phyloP scores from a whole-genome alignment of 2,888 invertebrate species.

The Polyommatus icarus region DNA sequence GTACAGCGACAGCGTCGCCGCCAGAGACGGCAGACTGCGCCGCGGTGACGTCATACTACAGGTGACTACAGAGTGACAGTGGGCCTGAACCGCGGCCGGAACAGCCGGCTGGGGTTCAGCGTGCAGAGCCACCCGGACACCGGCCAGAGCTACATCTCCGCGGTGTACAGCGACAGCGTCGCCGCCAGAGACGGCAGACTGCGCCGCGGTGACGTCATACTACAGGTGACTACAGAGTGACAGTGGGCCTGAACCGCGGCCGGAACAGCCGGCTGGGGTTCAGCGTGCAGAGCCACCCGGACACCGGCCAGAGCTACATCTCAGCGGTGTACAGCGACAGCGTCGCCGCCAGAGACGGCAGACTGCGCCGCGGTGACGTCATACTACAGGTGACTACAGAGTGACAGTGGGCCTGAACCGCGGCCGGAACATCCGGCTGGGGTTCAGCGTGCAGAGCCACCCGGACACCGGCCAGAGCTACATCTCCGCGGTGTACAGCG shows the following conservation, averaged over 20 bases:
- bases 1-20: constrained; percentile 91
- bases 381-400: constrained; percentile 84
- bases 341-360: constrained; percentile 90
- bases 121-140: constrained; percentile 85
- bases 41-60: constrained; percentile 90
- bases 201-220: constrained; percentile 88
- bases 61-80: constrained; percentile 67
- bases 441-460: constrained; percentile 90
- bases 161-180: constrained; percentile 91
- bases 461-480: constrained; percentile 80
- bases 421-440: constrained; percentile 91
- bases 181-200: constrained; percentile 91
- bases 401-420: background rate
- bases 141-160: constrained; percentile 85
- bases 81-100: constrained; percentile 79
- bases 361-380: constrained; percentile 89
- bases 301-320: constrained; percentile 82
- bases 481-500: constrained; percentile 91
- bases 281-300: constrained; percentile 87
- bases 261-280: constrained; percentile 94
- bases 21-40: constrained; percentile 88
- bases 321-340: constrained; percentile 92
- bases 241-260: constrained; percentile 48
- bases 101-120: constrained; percentile 92
- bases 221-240: constrained; percentile 81